Percentiles rank a stretch among this genome's conserved stretches.
Conservation (phyloP, 2,797 vertebrate genomes). For the Hippopotamyrus pictus region DNA sequence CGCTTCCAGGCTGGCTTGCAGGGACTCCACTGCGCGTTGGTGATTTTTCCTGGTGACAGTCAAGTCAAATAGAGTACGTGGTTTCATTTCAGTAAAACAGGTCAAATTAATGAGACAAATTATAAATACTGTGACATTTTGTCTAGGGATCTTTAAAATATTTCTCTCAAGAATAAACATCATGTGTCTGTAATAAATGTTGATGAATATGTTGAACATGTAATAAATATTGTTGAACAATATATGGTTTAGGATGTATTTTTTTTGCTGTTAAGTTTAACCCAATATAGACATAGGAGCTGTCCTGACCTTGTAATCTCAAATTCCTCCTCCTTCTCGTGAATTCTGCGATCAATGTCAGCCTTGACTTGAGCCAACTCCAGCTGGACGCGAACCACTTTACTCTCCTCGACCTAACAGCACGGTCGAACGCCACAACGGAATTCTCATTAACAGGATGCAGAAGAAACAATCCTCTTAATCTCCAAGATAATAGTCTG, state of each 20-base stretch:
- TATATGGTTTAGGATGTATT: background rate
- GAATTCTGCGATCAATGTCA: conserved; percentile 58
- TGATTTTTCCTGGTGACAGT: conserved; percentile 63
- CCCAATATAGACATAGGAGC: conserved; percentile 33
- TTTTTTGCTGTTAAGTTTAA: background rate
- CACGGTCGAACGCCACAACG: conserved; percentile 4
- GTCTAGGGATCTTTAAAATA: background rate
- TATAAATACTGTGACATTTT: background rate
- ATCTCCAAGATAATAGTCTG: background rate
- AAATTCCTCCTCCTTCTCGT: conserved; percentile 67
- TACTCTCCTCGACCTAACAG: conserved; percentile 60
- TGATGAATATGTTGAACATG: too few relatives aligned
- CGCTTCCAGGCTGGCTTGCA: conserved; percentile 68
- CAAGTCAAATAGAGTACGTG: background rate
- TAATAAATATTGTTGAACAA: background rate
- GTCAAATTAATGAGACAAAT: background rate
- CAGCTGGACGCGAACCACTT: conserved; percentile 59
- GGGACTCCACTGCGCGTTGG: conserved; percentile 58
- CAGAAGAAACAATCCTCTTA: background rate
- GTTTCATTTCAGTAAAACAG: background rate
- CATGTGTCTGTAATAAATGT: background rate
- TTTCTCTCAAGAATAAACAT: background rate
- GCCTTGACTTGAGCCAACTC: conserved; percentile 65
- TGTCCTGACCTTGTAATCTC: conserved; percentile 55
- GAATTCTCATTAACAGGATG: background rate